Evolutionary conservation across 2,888 invertebrate species (phyloP), one percentile per base, ranked within the genome.

Genomic region (Liodrosophila aerea): DNA sequence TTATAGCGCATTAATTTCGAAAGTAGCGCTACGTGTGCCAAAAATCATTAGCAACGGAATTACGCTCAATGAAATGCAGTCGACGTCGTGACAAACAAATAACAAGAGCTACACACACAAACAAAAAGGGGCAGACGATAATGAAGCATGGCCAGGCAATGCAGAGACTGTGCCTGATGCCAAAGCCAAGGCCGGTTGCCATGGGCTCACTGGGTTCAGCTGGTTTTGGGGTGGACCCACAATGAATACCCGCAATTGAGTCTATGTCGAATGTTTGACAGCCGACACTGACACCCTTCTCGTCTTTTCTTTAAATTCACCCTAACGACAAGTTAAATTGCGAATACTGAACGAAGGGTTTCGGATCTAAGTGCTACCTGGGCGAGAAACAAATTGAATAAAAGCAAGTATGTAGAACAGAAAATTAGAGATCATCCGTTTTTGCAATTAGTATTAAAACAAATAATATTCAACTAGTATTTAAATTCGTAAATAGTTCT

Each of bases 31-130:
- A 82, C 87, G 85, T 87, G 88, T 87, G 88, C 87, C 88, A 87
- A 87, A 87, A 87, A 87, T 87, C 88, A 87, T 87, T 87, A 87
- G 88, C 88, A 87, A 83, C 85, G 82, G 81, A 87, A 87, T 87
- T 86, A 86, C 76, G 83, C 83, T 86, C 87, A 87, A 87, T 87
- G 87, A 87, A 87, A 86, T 77, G 82, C 82, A 82, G 81, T 76
- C 78, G 64, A 57, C 76, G 70, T 59, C 76, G 62, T 29, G 46
- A 43, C 45, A 52, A 33, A 34, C 43, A 49, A 33, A 36, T 59
- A 49, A 44, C 47, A 46, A 16, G 40, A 33, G 39, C 54, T 58
- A 61, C 54, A 59, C 49, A 45, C 50, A 36, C 51, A 52, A 57
- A 53, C 51, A 47, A 68, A 60, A 64, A 70, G 67, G 63, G 64